A percentile compares a stretch with the other conserved stretches of the same genome.
Evolutionary conservation across 2,888 invertebrate genomes (phyloP).

Genomic region (Drosophila paucipuncta): DNA sequence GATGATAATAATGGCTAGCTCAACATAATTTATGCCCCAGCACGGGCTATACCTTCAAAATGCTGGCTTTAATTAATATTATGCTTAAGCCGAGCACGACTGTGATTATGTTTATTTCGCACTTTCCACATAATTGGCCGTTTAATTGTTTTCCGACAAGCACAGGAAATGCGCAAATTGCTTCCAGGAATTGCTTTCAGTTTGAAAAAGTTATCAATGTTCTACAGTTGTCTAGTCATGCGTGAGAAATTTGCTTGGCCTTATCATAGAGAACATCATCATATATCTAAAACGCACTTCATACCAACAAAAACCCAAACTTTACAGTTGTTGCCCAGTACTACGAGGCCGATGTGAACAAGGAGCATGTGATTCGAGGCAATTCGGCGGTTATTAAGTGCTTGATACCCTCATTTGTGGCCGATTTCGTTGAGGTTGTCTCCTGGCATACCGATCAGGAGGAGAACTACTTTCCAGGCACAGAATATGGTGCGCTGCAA

Average conservation of each 20-base stretch:
- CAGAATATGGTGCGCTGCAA: constrained; percentile 84
- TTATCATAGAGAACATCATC: constrained; percentile 13
- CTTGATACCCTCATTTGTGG: constrained; percentile 96
- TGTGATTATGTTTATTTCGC: constrained; percentile 44
- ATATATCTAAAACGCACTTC: constrained; percentile 19
- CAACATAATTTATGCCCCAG: constrained; percentile 52
- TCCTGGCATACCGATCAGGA: constrained; percentile 92
- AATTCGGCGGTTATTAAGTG: constrained; percentile 95
- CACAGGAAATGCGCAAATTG: constrained; percentile 42
- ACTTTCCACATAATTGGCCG: constrained; percentile 61
- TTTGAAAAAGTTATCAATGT: constrained; percentile 35
- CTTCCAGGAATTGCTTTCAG: constrained; percentile 56
- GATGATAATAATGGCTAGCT: constrained; percentile 43
- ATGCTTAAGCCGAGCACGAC: constrained; percentile 14
- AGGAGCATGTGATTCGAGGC: constrained; percentile 95
- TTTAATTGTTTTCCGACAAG: constrained; percentile 64
- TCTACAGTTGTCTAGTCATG: constrained; percentile 38
- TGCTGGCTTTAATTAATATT: constrained; percentile 40
- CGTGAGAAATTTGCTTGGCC: constrained; percentile 54
- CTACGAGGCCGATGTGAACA: constrained; percentile 96
- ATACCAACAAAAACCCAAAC: constrained; percentile 12
- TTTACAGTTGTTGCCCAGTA: constrained; percentile 93
- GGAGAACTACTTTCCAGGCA: constrained; percentile 84
- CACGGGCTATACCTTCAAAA: constrained; percentile 51
- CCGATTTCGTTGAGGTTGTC: constrained; percentile 94